Base-by-base conservation (phyloP, 2,888 invertebrate genomes). In the Diachrysia chrysitis region DNA sequence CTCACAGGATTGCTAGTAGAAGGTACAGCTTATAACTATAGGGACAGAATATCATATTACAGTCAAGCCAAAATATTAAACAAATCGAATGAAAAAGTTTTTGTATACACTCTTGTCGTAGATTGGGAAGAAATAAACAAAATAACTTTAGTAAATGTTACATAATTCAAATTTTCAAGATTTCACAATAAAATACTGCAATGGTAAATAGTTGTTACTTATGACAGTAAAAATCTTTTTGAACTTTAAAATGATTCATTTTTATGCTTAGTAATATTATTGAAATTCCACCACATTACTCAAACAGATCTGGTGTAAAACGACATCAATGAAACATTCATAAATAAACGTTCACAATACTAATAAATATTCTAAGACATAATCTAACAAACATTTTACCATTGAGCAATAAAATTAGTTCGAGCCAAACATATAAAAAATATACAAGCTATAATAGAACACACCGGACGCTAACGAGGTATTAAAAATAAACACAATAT, bases 1-100 rank as follows among this genome's bases (percentile, higher is more conserved):
- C 90, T 67, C 93, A 93, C 84, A 90, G 93, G 87, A 87, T 91
- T 82, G 87, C 89, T 84, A 92, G 83, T 78, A 89, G 93, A 87
- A 92, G 93, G 94, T 94, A 82, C 6, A 17, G 4, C 1, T 42
- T 21, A 60, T 19, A 51, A 25, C 25, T 25, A 25, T 25, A 25
- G n/a, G n/a, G n/a, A n/a, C n/a, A n/a, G n/a, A n/a, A n/a, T n/a
- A n/a, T n/a, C n/a, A n/a, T n/a, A n/a, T n/a, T n/a, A n/a, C n/a
- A n/a, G n/a, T n/a, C n/a, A n/a, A n/a, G n/a, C n/a, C n/a, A 37
- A 14, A 2, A 16, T 3, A 16, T 37, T 37, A 14, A 14, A 2
- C 16, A 14, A 10, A 10, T 32, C 10, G 32, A 32, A 9, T 32
- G 1, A 32, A 32, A 32, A 32, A 32, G 32, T 32, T 7, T 10